These are phyloP conservation scores for Capromys pilorides DNA, from an alignment of 2,797 vertebrate genomes.

Conservation along the genomic window DNA sequence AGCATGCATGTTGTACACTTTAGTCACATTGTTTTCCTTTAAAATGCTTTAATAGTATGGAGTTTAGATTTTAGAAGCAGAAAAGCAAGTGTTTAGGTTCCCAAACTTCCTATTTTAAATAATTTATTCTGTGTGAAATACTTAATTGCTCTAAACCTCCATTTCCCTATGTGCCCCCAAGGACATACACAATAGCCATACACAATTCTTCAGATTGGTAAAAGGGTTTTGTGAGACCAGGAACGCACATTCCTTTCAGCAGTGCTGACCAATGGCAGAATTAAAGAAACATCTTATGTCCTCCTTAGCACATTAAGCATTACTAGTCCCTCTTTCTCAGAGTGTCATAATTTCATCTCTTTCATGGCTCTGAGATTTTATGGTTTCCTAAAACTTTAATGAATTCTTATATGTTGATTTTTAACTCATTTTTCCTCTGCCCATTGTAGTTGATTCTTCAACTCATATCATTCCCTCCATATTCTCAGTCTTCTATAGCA, in stretches of 20 bases:
- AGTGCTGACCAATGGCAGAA: neutral
- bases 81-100: neutral
- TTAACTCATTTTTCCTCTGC: neutral
- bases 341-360: neutral
- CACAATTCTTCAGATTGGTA: neutral
- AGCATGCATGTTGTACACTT: neutral
- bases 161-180: neutral
- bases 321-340: neutral
- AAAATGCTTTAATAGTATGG: neutral
- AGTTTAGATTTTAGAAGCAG: neutral
- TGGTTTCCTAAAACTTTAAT: neutral
- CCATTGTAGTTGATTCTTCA: neutral
- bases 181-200: neutral
- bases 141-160: neutral
- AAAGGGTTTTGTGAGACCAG: neutral
- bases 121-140: neutral
- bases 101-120: neutral
- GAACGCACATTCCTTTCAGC: neutral
- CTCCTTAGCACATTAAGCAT: neutral
- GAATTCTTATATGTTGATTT: neutral
- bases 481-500: neutral
- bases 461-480: neutral
- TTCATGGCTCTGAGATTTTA: neutral
- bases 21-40: neutral
- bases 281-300: neutral